Evolutionary conservation across 1,140 invertebrate species (phyloP).

Genomic region (Lepidurus packardi): DNA sequence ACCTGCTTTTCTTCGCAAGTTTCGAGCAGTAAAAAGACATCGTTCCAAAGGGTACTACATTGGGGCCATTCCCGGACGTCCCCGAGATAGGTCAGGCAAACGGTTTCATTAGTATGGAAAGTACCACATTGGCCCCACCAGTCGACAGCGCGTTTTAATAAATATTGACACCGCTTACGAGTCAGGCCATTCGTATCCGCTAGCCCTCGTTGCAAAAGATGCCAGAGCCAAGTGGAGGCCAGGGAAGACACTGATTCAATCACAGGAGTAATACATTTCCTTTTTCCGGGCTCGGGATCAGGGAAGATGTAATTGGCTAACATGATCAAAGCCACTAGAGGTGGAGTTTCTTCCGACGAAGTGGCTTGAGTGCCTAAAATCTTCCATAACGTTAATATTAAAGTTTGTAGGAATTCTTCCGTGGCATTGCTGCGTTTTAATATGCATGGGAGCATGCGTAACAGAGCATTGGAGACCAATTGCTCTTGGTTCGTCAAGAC

Average conservation of each 20-base stretch:
- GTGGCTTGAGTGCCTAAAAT: background rate
- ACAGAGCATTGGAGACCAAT: background rate
- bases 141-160: conserved; percentile 31
- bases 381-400: background rate
- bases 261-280: background rate
- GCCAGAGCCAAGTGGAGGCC: conserved; percentile 21
- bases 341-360: background rate
- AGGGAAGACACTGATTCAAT: background rate
- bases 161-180: conserved; percentile 34
- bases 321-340: background rate
- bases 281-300: background rate
- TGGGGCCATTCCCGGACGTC: background rate
- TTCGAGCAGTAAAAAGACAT: conserved; percentile 51
- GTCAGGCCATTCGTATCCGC: conserved; percentile 23
- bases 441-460: background rate
- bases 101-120: background rate
- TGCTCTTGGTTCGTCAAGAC: background rate
- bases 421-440: background rate
- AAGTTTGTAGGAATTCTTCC: background rate
- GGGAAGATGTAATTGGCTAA: background rate
- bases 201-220: conserved; percentile 28
- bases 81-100: background rate
- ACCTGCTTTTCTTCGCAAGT: conserved; percentile 56
- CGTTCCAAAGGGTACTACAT: conserved; percentile 41
- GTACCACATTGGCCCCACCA: conserved; percentile 11